Percentiles rank a stretch among this genome's conserved stretches.
phyloP scores from a whole-genome alignment of 2,888 invertebrate genomes.

The Ochropacha duplaris region DNA sequence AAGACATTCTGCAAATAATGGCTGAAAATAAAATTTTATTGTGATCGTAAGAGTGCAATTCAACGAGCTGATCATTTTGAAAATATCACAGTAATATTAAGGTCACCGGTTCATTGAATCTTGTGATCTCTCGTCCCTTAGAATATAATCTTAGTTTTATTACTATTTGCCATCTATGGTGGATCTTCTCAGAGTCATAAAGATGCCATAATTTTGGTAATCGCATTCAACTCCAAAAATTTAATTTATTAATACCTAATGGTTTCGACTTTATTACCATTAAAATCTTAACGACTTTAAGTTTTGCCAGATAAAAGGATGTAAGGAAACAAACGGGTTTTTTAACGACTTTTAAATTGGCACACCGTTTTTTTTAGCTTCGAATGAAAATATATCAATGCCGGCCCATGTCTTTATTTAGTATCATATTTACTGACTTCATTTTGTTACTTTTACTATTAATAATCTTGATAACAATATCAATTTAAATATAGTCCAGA shows the following conservation, averaged over 20 bases:
- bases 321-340: conserved; percentile 4
- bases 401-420: not conserved
- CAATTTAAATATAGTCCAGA: too few relatives aligned
- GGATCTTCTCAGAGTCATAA: not conserved
- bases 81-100: not conserved
- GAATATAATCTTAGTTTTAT: not conserved
- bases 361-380: not conserved
- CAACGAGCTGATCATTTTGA: not conserved
- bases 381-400: not conserved
- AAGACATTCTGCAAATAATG: not conserved
- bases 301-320: conserved; percentile 6
- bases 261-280: conserved; percentile 5
- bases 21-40: not conserved
- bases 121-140: not conserved
- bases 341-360: conserved; percentile 3
- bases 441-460: not conserved
- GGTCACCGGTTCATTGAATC: not conserved
- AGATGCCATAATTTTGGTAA: not conserved
- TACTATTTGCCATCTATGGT: not conserved
- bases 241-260: conserved; percentile 3
- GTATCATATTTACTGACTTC: not conserved
- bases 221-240: not conserved
- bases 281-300: conserved; percentile 5
- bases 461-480: not conserved
- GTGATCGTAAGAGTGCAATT: not conserved